These are phyloP conservation scores for Zaprionus kolodkinae DNA, from an alignment of 1,140 invertebrate genomes.

Conservation along the genomic window DNA sequence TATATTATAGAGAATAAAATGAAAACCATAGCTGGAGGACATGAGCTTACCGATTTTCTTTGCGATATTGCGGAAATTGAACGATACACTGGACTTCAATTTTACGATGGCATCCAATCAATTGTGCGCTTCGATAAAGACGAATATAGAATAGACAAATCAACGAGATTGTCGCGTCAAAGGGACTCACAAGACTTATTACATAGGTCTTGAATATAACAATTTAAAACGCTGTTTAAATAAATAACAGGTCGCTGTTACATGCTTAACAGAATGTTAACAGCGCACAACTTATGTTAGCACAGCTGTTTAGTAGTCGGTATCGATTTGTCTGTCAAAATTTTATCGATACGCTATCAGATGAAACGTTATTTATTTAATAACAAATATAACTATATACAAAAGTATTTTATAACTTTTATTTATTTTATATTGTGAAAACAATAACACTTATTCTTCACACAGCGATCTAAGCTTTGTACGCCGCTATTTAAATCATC, in stretches of 20 bases:
- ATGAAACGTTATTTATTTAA: not conserved
- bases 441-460: not conserved
- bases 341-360: not conserved
- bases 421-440: not conserved
- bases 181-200: slow-evolving; percentile 16
- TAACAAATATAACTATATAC: not conserved
- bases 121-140: slow-evolving; percentile 43
- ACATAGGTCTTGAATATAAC: not conserved
- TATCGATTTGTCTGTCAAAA: not conserved
- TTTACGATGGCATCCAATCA: slow-evolving; percentile 45
- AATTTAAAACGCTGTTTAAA: not conserved
- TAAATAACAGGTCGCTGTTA: not conserved
- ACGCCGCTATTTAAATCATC: not conserved
- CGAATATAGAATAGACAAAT: slow-evolving; percentile 10
- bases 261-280: not conserved
- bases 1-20: slow-evolving; percentile 59
- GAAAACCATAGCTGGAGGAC: not conserved
- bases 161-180: slow-evolving; percentile 3
- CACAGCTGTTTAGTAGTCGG: slow-evolving; percentile 4
- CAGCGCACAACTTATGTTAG: slow-evolving; percentile 7
- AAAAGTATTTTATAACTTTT: not conserved
- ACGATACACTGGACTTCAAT: slow-evolving; percentile 50
- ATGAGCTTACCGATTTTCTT: slow-evolving; percentile 31
- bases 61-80: slow-evolving; percentile 54
- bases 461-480: not conserved